Percentiles rank a stretch among this genome's conserved stretches.
These are phyloP conservation scores for Poeciliopsis gracilis DNA, from an alignment of 2,797 vertebrate genomes.

Conservation along the genomic window DNA sequence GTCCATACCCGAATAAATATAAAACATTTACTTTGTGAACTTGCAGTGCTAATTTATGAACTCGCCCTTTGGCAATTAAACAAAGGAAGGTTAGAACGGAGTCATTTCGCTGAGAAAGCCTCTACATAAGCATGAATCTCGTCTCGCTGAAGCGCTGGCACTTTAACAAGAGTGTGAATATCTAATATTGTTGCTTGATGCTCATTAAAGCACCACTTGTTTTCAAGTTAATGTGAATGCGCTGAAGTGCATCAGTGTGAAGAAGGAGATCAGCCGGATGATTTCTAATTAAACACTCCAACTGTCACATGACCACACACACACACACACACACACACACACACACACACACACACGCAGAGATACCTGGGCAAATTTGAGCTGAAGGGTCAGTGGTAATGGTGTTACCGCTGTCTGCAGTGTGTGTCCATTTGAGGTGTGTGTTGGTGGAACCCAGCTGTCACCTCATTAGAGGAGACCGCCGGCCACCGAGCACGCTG, in stretches of 20 bases:
- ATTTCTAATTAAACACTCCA: constrained; percentile 50
- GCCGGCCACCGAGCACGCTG: constrained; percentile 64
- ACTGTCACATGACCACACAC: constrained; percentile 23
- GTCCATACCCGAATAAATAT: background rate
- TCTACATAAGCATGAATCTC: constrained; percentile 24
- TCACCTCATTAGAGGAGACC: constrained; percentile 74
- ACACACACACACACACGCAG: background rate
- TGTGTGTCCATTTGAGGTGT: constrained; percentile 45
- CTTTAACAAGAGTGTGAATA: constrained; percentile 35
- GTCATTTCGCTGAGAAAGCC: constrained; percentile 10
- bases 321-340: constrained; percentile 1
- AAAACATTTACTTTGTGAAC: background rate
- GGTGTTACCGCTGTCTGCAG: constrained; percentile 50
- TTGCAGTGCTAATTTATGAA: background rate
- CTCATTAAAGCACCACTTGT: constrained; percentile 62
- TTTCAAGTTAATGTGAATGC: constrained; percentile 43
- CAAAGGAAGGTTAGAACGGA: constrained; percentile 23
- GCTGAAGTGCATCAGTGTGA: constrained; percentile 37
- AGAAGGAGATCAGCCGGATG: constrained; percentile 38
- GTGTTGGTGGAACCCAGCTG: constrained; percentile 71
- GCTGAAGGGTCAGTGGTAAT: constrained; percentile 68
- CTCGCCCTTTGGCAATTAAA: constrained; percentile 15
- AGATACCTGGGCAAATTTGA: constrained; percentile 17
- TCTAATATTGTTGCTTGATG: constrained; percentile 31
- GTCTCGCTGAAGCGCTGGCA: constrained; percentile 36